Conservation (phyloP, 2,797 vertebrate genomes). For the Bradypodion ventrale region DNA sequence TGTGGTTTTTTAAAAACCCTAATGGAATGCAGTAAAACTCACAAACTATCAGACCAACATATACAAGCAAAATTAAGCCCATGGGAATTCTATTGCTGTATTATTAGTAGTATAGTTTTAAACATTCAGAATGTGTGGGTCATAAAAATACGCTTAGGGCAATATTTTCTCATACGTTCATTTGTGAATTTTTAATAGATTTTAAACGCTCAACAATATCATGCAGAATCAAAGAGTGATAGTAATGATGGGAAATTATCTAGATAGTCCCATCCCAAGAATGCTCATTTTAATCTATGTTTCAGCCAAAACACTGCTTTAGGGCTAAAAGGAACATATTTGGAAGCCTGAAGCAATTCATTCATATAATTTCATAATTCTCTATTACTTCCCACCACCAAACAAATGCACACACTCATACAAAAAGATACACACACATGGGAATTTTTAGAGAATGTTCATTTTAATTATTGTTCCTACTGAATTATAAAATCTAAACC, state of each 20-base stretch:
- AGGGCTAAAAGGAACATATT: constrained; percentile 50
- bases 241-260: constrained; percentile 22
- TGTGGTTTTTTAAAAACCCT: constrained; percentile 61
- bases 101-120: constrained; percentile 71
- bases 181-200: constrained; percentile 66
- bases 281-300: constrained; percentile 46
- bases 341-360: constrained; percentile 57
- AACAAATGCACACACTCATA: constrained; percentile 34
- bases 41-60: constrained; percentile 71
- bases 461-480: too few relatives aligned
- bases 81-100: constrained; percentile 66
- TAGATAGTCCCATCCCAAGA: constrained; percentile 20
- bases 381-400: constrained; percentile 38
- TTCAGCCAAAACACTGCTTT: constrained; percentile 44
- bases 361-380: constrained; percentile 51
- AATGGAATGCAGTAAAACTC: constrained; percentile 74
- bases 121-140: constrained; percentile 72
- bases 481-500: too few relatives aligned
- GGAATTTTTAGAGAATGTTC: constrained; percentile 4
- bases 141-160: constrained; percentile 73
- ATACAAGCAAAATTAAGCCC: constrained; percentile 72
- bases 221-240: constrained; percentile 32
- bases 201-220: constrained; percentile 62
- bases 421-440: too few relatives aligned
- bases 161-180: constrained; percentile 70